These are phyloP conservation scores for Physella acuta DNA, from an alignment of 1,140 invertebrate genomes.

Conservation along the genomic window DNA sequence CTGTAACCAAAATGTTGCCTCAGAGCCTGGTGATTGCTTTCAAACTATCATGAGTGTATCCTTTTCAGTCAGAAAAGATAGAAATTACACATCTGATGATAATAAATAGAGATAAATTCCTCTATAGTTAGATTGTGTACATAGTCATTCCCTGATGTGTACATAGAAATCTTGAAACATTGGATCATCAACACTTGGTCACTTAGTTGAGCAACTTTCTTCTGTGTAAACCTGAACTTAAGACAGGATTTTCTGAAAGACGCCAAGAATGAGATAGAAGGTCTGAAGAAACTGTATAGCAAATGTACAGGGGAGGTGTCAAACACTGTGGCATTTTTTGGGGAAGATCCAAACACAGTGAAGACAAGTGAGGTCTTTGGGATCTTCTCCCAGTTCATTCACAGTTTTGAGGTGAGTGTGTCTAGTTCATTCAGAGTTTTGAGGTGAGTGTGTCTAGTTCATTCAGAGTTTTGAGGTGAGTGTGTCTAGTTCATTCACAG, in stretches of 20 bases:
- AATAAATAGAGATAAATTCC: too few relatives aligned
- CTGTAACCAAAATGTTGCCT: constrained; percentile 38
- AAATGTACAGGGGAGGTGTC: constrained; percentile 49
- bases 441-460: neutral
- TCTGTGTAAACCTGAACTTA: too few relatives aligned
- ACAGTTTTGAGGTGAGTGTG: constrained; percentile 55
- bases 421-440: neutral
- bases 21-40: constrained; percentile 46
- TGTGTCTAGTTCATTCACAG: too few relatives aligned
- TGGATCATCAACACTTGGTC: too few relatives aligned
- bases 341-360: constrained; percentile 50
- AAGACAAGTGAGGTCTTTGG: constrained; percentile 51
- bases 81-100: neutral
- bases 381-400: constrained; percentile 56
- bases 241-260: constrained; percentile 52
- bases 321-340: constrained; percentile 51
- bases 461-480: neutral
- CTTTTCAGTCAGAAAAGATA: constrained; percentile 28
- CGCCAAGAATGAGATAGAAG: constrained; percentile 52
- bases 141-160: too few relatives aligned
- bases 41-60: constrained; percentile 57
- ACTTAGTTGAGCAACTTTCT: too few relatives aligned
- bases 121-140: too few relatives aligned
- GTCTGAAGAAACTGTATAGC: constrained; percentile 46
- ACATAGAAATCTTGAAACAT: too few relatives aligned